Evolutionary conservation across 2,113 vertebrate genomes (phyloP).

Genomic region (Elaphurus davidianus): DNA sequence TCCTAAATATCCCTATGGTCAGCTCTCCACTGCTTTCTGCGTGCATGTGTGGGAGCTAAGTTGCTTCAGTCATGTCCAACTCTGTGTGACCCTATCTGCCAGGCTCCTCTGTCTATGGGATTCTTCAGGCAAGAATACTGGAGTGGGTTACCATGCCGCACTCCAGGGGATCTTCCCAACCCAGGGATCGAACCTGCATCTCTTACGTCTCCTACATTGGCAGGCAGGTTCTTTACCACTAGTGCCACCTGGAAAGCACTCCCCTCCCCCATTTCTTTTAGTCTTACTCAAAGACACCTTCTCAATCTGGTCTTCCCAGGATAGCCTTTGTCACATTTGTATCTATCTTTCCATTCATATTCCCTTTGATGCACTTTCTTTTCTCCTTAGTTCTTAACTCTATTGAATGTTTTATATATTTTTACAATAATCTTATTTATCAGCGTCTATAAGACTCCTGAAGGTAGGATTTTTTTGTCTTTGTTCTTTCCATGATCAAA

Average conservation of each 20-base stretch:
- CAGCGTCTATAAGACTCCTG: background rate
- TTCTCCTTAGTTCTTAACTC: background rate
- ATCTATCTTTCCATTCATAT: background rate
- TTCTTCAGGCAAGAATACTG: background rate
- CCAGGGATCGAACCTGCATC: too few species aligned
- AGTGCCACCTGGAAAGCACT: background rate
- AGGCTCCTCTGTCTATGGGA: background rate
- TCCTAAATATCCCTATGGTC: background rate
- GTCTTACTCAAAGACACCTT: background rate
- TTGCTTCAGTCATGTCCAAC: background rate
- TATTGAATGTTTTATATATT: background rate
- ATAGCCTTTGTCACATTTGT: background rate
- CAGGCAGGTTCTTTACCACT: background rate
- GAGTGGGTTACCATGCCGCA: too few species aligned
- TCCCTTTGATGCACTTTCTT: background rate
- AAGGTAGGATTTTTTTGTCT: background rate
- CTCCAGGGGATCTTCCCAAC: too few species aligned
- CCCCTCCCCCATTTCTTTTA: background rate
- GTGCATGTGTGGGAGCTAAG: background rate
- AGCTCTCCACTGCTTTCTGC: background rate
- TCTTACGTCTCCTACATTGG: background rate
- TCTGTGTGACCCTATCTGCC: background rate
- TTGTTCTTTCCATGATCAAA: background rate
- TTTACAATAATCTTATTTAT: background rate
- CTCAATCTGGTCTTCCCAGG: background rate